These are phyloP conservation scores for Bos taurus DNA, from an alignment of 2,113 vertebrate genomes.

Conservation along the genomic window DNA sequence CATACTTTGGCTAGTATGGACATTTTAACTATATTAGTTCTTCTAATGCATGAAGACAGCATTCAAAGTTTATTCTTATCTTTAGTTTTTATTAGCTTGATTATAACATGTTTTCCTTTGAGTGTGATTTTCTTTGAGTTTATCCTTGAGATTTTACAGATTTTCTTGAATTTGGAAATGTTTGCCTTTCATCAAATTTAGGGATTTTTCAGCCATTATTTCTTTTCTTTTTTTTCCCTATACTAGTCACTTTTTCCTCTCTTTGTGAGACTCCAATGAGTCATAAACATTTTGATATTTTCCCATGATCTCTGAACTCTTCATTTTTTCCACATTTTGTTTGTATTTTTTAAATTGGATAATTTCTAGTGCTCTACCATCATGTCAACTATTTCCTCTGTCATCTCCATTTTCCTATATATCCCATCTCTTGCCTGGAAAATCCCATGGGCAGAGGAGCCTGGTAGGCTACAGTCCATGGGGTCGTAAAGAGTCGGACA, in stretches of 20 bases:
- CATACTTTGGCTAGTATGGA: neutral
- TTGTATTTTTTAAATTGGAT: neutral
- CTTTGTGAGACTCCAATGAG: neutral
- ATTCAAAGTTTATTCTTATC: neutral
- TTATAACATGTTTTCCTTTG: neutral
- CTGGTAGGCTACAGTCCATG: too few species aligned
- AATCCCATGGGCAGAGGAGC: too few species aligned
- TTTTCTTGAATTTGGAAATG: neutral
- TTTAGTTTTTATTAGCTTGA: neutral
- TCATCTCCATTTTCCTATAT: neutral
- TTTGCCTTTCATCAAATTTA: neutral
- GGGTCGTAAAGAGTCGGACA: fast-evolving
- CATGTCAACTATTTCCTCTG: neutral
- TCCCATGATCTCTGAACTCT: neutral
- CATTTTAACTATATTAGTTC: neutral
- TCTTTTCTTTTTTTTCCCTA: neutral
- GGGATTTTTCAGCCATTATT: neutral
- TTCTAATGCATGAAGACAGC: neutral
- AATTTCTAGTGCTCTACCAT: neutral
- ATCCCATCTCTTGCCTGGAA: neutral
- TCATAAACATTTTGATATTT: neutral
- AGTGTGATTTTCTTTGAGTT: neutral
- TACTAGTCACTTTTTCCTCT: neutral
- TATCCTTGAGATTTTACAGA: neutral
- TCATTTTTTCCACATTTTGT: neutral